phyloP scores from a whole-genome alignment of 2,888 invertebrate genomes.

The Cremastinae sp. region DNA sequence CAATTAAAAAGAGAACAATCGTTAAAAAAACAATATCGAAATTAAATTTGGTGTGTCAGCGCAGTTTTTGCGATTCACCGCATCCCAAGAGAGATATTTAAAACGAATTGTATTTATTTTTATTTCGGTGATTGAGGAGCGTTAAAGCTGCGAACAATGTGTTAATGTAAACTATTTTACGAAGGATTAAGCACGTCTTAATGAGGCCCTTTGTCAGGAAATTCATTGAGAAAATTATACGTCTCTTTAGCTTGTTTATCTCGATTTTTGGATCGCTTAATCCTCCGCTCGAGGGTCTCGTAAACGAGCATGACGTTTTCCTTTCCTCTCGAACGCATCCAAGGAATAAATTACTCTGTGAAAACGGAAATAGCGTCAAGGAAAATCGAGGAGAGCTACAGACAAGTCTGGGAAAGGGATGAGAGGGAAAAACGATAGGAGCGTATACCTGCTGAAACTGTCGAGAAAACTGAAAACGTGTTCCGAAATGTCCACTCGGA shows the following conservation, averaged over 20 bases:
- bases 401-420: not conserved
- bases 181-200: slow-evolving; percentile 71
- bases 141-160: not conserved
- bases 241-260: slow-evolving; percentile 40
- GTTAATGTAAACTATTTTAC: slow-evolving; percentile 68
- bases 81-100: slow-evolving; percentile 18
- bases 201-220: slow-evolving; percentile 60
- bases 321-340: slow-evolving; percentile 30
- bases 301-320: slow-evolving; percentile 57
- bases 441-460: slow-evolving; percentile 37
- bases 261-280: slow-evolving; percentile 31
- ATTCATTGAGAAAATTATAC: slow-evolving; percentile 52
- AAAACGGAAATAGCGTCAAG: slow-evolving; percentile 5
- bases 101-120: slow-evolving; percentile 9
- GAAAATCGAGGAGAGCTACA: slow-evolving; percentile 54
- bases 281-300: slow-evolving; percentile 20
- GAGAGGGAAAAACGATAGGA: too few relatives aligned
- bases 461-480: slow-evolving; percentile 44
- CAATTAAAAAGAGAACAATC: too few relatives aligned
- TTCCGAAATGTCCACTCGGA: slow-evolving; percentile 40
- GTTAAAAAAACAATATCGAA: too few relatives aligned
- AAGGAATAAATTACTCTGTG: not conserved
- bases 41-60: too few relatives aligned
- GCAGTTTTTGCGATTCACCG: too few relatives aligned
- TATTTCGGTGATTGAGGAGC: not conserved